These are phyloP conservation scores for Prolemur simus DNA, from an alignment of 2,113 vertebrate species.

Conservation along the genomic window DNA sequence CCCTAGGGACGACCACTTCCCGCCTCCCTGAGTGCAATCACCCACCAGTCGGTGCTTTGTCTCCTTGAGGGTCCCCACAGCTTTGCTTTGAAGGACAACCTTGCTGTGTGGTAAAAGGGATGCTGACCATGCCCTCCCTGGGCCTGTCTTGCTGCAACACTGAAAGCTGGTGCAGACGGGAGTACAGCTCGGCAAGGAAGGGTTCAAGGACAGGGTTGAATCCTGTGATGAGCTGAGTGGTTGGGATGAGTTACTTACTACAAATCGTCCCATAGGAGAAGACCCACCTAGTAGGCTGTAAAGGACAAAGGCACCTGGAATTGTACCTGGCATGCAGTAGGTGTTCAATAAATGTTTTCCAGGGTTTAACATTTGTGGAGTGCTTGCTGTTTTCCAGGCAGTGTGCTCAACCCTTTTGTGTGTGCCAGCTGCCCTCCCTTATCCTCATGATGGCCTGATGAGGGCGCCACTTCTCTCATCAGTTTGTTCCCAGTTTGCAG, in stretches of 20 bases:
- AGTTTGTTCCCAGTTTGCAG: not conserved
- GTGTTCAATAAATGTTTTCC: not conserved
- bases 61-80: not conserved
- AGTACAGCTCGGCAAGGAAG: not conserved
- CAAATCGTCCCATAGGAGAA: not conserved
- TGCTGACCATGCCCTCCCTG: not conserved
- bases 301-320: not conserved
- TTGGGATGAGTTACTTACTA: not conserved
- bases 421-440: not conserved
- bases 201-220: no score
- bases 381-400: not conserved
- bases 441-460: not conserved
- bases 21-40: no score
- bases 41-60: no score
- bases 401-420: not conserved
- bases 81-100: not conserved
- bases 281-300: not conserved
- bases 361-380: not conserved
- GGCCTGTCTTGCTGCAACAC: not conserved
- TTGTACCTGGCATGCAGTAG: not conserved
- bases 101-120: not conserved
- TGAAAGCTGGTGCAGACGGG: not conserved
- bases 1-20: not conserved
- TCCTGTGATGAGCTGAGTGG: no score
- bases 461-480: not conserved